Evolutionary conservation across 2,888 invertebrate species (phyloP).

Genomic region (Taphrorychus bicolor): DNA sequence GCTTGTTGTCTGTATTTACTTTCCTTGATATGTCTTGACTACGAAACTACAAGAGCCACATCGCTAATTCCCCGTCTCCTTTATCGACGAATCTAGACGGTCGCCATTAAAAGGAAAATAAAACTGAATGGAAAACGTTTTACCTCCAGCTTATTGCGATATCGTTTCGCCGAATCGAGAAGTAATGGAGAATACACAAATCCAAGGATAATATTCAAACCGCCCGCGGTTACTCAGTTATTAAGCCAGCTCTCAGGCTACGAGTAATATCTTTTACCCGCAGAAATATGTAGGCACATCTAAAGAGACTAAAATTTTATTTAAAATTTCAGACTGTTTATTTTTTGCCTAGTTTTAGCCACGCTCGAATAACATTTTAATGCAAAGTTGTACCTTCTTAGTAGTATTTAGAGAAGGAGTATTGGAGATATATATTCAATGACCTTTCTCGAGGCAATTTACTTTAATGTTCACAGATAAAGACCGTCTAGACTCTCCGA

Average conservation of each 20-base stretch:
- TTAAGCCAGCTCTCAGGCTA: not conserved
- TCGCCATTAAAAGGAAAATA: not conserved
- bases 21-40: not conserved
- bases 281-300: not conserved
- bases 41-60: not conserved
- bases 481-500: not conserved
- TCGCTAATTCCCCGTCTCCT: not conserved
- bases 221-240: slow-evolving; percentile 7
- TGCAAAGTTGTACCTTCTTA: not conserved
- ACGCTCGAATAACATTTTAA: not conserved
- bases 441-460: not conserved
- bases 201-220: slow-evolving; percentile 11
- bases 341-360: not conserved
- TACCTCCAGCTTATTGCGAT: slow-evolving; percentile 10
- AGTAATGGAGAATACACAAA: slow-evolving; percentile 13
- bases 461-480: not conserved
- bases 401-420: not conserved
- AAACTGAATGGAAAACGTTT: slow-evolving; percentile 3
- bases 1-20: not conserved
- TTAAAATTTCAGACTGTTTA: not conserved
- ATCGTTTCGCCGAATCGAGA: slow-evolving; percentile 4
- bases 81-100: not conserved
- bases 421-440: not conserved
- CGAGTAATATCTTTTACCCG: not conserved
- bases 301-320: not conserved